These are phyloP conservation scores for Ornithorhynchus anatinus DNA, from an alignment of 2,113 vertebrate genomes.

Conservation along the genomic window DNA sequence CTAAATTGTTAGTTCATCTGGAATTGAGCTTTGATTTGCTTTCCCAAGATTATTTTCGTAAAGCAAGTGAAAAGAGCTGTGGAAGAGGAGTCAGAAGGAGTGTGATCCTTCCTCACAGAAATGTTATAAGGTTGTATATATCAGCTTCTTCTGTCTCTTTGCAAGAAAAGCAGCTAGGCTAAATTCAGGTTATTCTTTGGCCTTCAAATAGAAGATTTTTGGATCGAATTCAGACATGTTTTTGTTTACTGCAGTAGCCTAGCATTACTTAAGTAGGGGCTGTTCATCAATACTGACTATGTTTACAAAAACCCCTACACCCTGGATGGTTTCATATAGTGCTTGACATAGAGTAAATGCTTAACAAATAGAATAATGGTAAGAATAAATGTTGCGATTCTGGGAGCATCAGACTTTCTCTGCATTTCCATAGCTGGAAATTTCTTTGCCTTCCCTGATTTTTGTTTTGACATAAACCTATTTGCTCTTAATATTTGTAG, in stretches of 20 bases:
- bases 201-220: not conserved
- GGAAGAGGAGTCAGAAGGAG: no score
- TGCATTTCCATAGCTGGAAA: not conserved
- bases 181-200: not conserved
- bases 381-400: no score
- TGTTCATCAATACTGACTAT: no score
- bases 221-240: not conserved
- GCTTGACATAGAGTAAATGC: no score
- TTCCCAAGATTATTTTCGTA: no score
- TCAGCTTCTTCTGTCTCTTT: constrained; percentile 13
- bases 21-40: no score
- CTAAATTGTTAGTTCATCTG: no score
- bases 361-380: no score
- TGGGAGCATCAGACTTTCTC: constrained; percentile 1
- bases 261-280: no score
- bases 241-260: constrained; percentile 12
- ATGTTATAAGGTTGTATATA: constrained; percentile 31
- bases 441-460: not conserved
- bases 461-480: not conserved
- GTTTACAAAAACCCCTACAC: no score
- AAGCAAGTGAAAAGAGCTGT: no score
- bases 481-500: not conserved
- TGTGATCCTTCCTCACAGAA: constrained; percentile 25
- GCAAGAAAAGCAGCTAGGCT: constrained; percentile 13
- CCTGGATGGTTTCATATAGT: no score